Conservation (phyloP, 2,113 vertebrate genomes). For the Platichthys stellatus region DNA sequence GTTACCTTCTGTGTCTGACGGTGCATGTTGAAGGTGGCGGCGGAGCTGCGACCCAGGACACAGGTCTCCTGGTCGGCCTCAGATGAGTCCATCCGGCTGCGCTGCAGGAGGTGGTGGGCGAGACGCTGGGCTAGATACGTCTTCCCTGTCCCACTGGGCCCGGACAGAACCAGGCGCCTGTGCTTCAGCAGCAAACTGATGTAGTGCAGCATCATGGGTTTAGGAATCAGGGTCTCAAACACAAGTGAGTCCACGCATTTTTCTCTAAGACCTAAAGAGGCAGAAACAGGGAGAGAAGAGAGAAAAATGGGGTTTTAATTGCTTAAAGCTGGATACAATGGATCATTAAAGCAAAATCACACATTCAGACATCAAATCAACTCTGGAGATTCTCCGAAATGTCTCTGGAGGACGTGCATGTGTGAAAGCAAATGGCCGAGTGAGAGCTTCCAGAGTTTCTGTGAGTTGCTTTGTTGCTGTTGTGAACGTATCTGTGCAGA, state of each 20-base stretch:
- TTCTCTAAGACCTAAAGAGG: constrained; percentile 88
- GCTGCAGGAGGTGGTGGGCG: constrained; percentile 92
- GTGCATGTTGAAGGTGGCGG: constrained; percentile 96
- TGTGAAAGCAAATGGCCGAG: too few species aligned
- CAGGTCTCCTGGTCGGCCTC: constrained; percentile 53
- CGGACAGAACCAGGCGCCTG: constrained; percentile 91
- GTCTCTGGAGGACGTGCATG: too few species aligned
- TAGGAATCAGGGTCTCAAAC: constrained; percentile 94
- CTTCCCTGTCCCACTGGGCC: constrained; percentile 95
- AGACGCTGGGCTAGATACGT: constrained; percentile 92
- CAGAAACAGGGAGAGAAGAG: not conserved
- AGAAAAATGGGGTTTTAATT: not conserved
- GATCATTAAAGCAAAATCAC: too few species aligned
- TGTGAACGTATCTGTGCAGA: too few species aligned
- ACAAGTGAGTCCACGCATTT: constrained; percentile 94
- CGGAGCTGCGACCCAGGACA: constrained; percentile 78
- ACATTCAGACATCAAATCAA: too few species aligned
- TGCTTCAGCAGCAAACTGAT: constrained; percentile 95
- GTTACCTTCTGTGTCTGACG: constrained; percentile 93
- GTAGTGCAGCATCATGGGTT: constrained; percentile 98
- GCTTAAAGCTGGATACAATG: not conserved
- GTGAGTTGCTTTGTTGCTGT: too few species aligned
- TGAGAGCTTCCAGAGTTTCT: too few species aligned
- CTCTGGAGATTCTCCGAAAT: too few species aligned
- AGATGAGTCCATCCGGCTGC: constrained; percentile 82